These are phyloP conservation scores for Xenopus petersii DNA, from an alignment of 2,797 vertebrate species.

Conservation along the genomic window DNA sequence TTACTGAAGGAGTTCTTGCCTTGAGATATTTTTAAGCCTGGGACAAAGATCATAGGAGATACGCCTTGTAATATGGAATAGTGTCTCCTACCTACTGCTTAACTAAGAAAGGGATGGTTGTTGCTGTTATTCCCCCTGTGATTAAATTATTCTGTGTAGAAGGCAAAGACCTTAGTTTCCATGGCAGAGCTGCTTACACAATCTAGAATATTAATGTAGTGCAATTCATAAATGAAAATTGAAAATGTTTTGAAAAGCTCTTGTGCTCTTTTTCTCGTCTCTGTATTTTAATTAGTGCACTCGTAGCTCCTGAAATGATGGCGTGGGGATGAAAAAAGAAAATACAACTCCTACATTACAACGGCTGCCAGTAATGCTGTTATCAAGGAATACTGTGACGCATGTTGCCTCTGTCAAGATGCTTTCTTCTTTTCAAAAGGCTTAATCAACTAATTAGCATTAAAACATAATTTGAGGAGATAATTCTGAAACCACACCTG, in stretches of 20 bases:
- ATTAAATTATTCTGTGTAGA: slow-evolving; percentile 11
- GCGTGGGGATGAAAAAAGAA: slow-evolving; percentile 27
- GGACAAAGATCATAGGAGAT: too few relatives aligned
- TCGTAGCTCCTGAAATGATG: slow-evolving; percentile 39
- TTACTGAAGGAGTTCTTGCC: too few relatives aligned
- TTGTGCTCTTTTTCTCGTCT: slow-evolving; percentile 32
- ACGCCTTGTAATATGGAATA: too few relatives aligned
- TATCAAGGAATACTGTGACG: slow-evolving; percentile 34
- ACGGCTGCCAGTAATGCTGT: slow-evolving; percentile 16
- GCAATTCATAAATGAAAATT: slow-evolving; percentile 43
- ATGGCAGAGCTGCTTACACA: slow-evolving; percentile 44
- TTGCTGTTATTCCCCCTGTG: neutral
- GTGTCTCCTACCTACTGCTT: too few relatives aligned
- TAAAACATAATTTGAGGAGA: slow-evolving; percentile 8
- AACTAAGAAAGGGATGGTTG: too few relatives aligned
- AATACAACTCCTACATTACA: slow-evolving; percentile 32
- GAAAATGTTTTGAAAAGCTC: slow-evolving; percentile 50
- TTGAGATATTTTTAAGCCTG: too few relatives aligned
- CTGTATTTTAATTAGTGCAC: slow-evolving; percentile 51
- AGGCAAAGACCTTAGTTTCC: slow-evolving; percentile 44
- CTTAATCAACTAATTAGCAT: slow-evolving; percentile 39
- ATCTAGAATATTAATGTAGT: slow-evolving; percentile 29
- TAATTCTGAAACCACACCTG: neutral
- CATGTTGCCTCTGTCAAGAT: slow-evolving; percentile 8
- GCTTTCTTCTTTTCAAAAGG: slow-evolving; percentile 35